Evolutionary conservation across 2,113 vertebrate genomes (phyloP).

Genomic region (Diphyllodes magnificus): DNA sequence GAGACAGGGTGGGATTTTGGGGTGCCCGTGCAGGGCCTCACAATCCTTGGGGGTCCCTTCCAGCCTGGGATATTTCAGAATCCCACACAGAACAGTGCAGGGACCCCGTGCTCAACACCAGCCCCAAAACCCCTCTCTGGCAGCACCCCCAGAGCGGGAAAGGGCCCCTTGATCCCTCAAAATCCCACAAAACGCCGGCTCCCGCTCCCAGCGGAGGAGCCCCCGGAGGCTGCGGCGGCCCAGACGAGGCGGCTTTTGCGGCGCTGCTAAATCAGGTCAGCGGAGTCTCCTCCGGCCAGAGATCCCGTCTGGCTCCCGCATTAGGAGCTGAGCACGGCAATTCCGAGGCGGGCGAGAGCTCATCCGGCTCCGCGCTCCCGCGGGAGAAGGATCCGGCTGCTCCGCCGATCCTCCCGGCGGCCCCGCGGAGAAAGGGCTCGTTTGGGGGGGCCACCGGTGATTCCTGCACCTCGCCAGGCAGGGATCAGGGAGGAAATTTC

Average conservation of each 20-base stretch:
- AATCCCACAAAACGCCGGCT: too few relatives aligned
- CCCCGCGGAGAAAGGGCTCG: not conserved
- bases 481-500: not conserved
- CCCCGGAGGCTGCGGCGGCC: not conserved
- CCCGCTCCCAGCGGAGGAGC: not conserved
- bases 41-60: not conserved
- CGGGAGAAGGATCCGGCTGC: not conserved
- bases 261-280: not conserved
- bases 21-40: not conserved
- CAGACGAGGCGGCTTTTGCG: accelerated
- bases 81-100: not conserved
- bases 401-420: too few relatives aligned
- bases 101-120: not conserved
- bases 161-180: accelerated
- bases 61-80: not conserved
- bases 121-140: not conserved
- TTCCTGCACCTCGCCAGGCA: not conserved
- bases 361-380: not conserved
- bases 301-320: not conserved
- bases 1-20: not conserved
- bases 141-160: not conserved
- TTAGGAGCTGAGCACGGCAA: not conserved
- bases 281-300: accelerated
- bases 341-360: accelerated
- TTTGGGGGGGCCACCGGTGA: not conserved